Base-by-base conservation (phyloP, 2,113 vertebrate genomes). In the Sapajus apella region DNA sequence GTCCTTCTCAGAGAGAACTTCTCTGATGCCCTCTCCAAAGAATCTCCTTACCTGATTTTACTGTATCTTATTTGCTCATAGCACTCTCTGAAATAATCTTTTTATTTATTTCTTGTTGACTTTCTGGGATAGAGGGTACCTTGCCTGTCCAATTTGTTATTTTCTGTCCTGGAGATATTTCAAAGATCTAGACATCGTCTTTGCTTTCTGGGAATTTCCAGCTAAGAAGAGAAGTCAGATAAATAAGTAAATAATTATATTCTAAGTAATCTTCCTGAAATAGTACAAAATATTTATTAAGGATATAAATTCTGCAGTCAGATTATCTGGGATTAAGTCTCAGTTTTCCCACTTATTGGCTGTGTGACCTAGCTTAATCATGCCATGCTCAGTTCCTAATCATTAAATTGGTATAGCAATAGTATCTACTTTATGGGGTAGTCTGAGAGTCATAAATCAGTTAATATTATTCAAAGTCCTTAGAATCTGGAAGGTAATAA, bases 141-240 rank as follows among this genome's bases (percentile, higher is more conserved):
- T 73, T 56, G 10, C 84, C 40, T 92, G 30, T 72, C 35, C 10
- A 56, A 32, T 32, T 40, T 81, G 20, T 79, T 88, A 18, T 43
- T 84, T 5, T 84, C 82, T 89, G 30, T 61, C 25, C n/a, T 40
- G 30, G 50, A 6, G 37, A 92, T 18, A n/a, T 35, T 52, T 91
- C 27, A 86, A 89, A 56, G 32, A 79, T 80, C 58, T 88, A 95
- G 21, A 72, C 16, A 77, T 32, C 75, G 4, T n/a, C 37, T 91
- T 87, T 81, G n/a, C 13, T 50, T 89, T 95, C 20, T 64, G 23
- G 27, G 56, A 86, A 32, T 90, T 96, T 94, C 50, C 25, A 77
- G 32, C 92, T 75, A 35, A 73, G n/a, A 86, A 83, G 32, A 18
- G n/a, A 87, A 58, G 70, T 72, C 21, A 61, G 68, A 89, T 45